Evolutionary conservation across 2,113 vertebrate species (phyloP).

Genomic region (Ahaetulla prasina): DNA sequence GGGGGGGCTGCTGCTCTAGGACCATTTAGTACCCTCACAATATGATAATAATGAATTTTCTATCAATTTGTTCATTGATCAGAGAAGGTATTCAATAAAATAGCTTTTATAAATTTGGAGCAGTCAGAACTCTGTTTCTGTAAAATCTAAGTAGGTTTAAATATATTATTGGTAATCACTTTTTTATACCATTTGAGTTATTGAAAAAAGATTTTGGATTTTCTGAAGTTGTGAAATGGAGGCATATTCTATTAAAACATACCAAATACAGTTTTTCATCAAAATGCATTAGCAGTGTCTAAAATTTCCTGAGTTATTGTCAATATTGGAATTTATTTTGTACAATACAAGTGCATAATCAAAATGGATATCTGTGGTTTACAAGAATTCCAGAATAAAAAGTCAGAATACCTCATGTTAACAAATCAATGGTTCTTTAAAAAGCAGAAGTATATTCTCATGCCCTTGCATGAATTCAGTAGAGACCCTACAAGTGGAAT

Average conservation of each 20-base stretch:
- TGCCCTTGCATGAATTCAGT: neutral
- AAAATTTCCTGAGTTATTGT: neutral
- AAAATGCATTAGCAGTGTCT: neutral
- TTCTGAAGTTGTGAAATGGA: neutral
- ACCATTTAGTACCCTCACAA: neutral
- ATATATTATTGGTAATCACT: neutral
- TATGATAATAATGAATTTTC: neutral
- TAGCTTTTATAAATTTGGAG: neutral
- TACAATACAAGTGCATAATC: neutral
- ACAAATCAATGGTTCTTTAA: neutral
- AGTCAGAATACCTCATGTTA: neutral
- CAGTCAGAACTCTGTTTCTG: neutral
- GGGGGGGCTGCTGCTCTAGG: neutral
- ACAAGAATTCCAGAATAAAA: neutral
- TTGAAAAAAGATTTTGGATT: neutral
- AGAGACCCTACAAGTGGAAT: neutral
- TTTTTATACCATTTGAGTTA: neutral
- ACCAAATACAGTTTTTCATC: neutral
- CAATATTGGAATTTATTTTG: neutral
- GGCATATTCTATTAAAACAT: neutral
- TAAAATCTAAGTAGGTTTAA: neutral
- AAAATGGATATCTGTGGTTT: neutral
- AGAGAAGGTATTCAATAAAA: neutral
- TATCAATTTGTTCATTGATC: neutral
- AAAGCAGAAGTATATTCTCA: neutral